Evolutionary conservation across 2,113 vertebrate genomes (phyloP), one percentile per base, ranked within the genome.

Genomic region (Oryzias celebensis): DNA sequence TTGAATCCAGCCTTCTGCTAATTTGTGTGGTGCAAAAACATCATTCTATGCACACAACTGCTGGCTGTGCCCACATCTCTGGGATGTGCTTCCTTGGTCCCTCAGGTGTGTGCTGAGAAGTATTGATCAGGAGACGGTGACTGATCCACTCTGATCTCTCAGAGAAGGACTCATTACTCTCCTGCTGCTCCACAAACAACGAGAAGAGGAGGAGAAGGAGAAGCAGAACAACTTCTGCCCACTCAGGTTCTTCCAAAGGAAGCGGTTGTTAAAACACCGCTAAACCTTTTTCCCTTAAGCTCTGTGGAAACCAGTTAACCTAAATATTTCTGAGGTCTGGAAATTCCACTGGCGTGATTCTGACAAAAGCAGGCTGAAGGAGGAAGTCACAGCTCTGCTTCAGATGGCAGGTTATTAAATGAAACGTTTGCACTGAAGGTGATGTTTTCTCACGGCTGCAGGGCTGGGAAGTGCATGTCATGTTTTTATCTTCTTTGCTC

Each of bases 41-140:
- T 2, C 12, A 23, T 60, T 23, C 18, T 0, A 14, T 1, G 36
- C 31, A 48, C 58, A 63, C 57, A 14, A 31, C 44, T 13, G 14
- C 36, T 49, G 36, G 14, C 20, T 47, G 3, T 47, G 41, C 46
- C 48, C 50, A 15, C 53, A 24, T 48, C 24, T 14, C 4, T 47
- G 58, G 62, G 73, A 68, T 36, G 20, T 2, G 24, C 8, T 22
- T 16, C 59, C 41, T 52, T 5, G 62, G 65, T 61, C 62, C 49
- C 54, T 8, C 41, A 61, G 36, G 63, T 58, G 24, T 12, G 4
- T 42, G 49, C 44, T 41, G 68, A 65, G 52, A 6, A 20, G 46
- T 80, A 85, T 82, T 53, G 75, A 78, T 85, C 71, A 45, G 58
- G 46, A 20, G 47, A 51, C 5, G 15, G 61, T 57, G 54, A 69